Percentiles rank a stretch among this genome's conserved stretches.
These are phyloP conservation scores for Astyanax mexicanus DNA, from an alignment of 2,797 vertebrate genomes.

Conservation along the genomic window DNA sequence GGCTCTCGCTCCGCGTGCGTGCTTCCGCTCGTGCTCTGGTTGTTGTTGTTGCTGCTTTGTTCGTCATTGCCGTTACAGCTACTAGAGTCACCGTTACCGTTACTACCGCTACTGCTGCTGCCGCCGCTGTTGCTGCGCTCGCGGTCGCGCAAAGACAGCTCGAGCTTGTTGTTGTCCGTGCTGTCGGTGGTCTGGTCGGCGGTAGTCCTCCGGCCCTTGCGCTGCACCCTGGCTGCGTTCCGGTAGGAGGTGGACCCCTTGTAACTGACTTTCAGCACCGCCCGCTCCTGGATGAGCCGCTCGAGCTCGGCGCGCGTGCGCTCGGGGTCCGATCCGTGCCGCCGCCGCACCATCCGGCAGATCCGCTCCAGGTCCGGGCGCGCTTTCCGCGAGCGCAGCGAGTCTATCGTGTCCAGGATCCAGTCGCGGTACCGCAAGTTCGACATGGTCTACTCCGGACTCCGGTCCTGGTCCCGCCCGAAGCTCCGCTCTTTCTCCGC, in stretches of 20 bases:
- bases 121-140: too few relatives aligned
- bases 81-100: too few relatives aligned
- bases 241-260: slow-evolving; percentile 93
- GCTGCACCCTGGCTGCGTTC: slow-evolving; percentile 90
- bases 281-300: slow-evolving; percentile 89
- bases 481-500: background rate
- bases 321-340: slow-evolving; percentile 88
- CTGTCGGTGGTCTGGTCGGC: slow-evolving; percentile 1
- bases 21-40: too few relatives aligned
- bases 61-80: too few relatives aligned
- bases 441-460: slow-evolving; percentile 70
- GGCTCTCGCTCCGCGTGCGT: too few relatives aligned
- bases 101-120: too few relatives aligned
- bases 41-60: too few relatives aligned
- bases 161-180: too few relatives aligned
- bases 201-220: slow-evolving; percentile 81
- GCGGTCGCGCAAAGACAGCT: too few relatives aligned
- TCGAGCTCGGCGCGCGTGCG: slow-evolving; percentile 89
- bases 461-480: background rate
- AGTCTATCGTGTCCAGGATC: slow-evolving; percentile 93
- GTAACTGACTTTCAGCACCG: slow-evolving; percentile 91
- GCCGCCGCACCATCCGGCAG: slow-evolving; percentile 90
- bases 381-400: slow-evolving; percentile 90
- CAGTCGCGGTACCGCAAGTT: slow-evolving; percentile 86
- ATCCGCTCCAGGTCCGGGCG: slow-evolving; percentile 91